Evolutionary conservation across 2,113 vertebrate genomes (phyloP).

Genomic region (Pandion haliaetus): DNA sequence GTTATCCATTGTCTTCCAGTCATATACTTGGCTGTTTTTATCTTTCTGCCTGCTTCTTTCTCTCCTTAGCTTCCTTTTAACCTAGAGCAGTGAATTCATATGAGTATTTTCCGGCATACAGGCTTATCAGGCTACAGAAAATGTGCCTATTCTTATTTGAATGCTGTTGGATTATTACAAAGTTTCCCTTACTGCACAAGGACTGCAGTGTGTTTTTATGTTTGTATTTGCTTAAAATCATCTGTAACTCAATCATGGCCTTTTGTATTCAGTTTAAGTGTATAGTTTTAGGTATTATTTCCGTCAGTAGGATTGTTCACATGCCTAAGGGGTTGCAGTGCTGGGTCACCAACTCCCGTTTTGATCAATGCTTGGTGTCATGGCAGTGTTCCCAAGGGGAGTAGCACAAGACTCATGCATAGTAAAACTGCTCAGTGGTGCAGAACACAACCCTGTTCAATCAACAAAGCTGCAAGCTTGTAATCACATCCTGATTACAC

Average conservation of each 20-base stretch:
- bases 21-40: neutral
- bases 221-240: neutral
- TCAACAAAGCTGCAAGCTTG: neutral
- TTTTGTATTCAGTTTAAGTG: neutral
- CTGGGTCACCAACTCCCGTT: neutral
- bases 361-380: neutral
- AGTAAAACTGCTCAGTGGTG: neutral
- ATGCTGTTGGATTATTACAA: neutral
- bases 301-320: neutral
- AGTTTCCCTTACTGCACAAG: neutral
- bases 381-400: neutral
- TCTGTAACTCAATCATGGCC: neutral
- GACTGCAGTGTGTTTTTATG: neutral
- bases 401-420: neutral
- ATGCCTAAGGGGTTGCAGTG: neutral
- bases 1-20: neutral
- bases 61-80: neutral
- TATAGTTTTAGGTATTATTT: neutral
- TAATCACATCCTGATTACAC: neutral
- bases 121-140: neutral
- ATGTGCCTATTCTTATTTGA: neutral
- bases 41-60: neutral
- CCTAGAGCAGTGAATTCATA: neutral
- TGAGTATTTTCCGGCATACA: neutral
- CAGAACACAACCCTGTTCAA: neutral